phyloP scores from a whole-genome alignment of 2,888 invertebrate genomes.

The Erannis defoliaria region DNA sequence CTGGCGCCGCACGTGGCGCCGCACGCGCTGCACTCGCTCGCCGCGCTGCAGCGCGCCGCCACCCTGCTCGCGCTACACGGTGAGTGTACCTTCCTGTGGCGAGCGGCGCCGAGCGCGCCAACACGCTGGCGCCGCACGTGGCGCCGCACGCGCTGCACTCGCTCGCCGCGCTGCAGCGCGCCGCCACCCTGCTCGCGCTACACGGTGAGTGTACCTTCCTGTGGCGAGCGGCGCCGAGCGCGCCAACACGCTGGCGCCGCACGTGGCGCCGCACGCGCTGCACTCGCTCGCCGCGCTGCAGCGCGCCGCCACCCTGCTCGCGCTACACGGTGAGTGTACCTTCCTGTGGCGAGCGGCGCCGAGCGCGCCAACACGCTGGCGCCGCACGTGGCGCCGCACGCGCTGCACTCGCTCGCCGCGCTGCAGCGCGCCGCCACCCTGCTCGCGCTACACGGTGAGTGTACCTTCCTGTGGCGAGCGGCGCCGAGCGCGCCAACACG shows the following conservation, averaged over 20 bases:
- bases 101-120: constrained; percentile 88
- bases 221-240: constrained; percentile 90
- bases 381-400: no score
- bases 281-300: constrained; percentile 61
- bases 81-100: constrained; percentile 87
- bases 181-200: constrained; percentile 41
- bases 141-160: constrained; percentile 60
- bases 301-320: constrained; percentile 50
- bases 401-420: no score
- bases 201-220: constrained; percentile 66
- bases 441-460: no score
- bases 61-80: constrained; percentile 39
- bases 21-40: constrained; percentile 62
- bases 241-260: constrained; percentile 81
- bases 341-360: no score
- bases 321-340: constrained; percentile 42
- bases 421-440: no score
- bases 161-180: constrained; percentile 59
- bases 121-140: constrained; percentile 67
- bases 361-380: not conserved
- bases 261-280: constrained; percentile 55
- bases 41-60: constrained; percentile 58
- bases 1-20: constrained; percentile 55
- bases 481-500: no score
- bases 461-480: no score